Conservation (phyloP, 1,140 invertebrate species). For the Drosophila mojavensis region DNA sequence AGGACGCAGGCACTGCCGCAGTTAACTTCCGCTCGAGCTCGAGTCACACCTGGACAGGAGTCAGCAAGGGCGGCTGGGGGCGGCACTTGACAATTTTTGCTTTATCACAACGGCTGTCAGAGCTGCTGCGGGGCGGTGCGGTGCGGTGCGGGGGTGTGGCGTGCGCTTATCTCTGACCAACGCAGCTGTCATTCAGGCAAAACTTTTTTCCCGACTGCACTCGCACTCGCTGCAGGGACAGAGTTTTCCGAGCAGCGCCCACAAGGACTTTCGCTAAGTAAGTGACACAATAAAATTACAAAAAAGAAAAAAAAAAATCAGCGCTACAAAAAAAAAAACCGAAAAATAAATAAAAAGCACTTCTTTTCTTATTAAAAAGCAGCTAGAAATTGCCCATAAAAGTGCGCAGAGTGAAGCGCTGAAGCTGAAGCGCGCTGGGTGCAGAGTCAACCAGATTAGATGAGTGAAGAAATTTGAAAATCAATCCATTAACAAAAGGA, state of each 20-base stretch:
- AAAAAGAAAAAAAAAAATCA: too few relatives aligned
- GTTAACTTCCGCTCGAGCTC: constrained; percentile 21
- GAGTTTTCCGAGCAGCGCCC: not conserved
- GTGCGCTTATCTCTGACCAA: constrained; percentile 66
- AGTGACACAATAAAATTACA: constrained; percentile 19
- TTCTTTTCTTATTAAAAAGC: constrained; percentile 80
- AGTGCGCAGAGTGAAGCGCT: not conserved
- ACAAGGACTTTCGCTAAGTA: constrained; percentile 28
- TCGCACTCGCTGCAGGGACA: constrained; percentile 31
- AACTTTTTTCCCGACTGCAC: constrained; percentile 63
- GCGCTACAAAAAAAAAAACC: constrained; percentile 21
- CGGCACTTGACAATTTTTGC: constrained; percentile 41
- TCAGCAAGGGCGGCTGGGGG: not conserved
- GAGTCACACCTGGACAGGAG: constrained; percentile 32
- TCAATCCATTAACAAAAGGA: constrained; percentile 81
- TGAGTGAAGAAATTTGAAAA: constrained; percentile 76
- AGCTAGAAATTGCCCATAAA: constrained; percentile 69
- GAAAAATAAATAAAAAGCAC: constrained; percentile 81
- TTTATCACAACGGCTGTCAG: constrained; percentile 44
- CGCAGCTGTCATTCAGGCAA: constrained; percentile 75
- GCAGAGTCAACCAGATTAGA: constrained; percentile 68
- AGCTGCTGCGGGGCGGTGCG: constrained; percentile 19
- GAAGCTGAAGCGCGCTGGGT: constrained; percentile 2
- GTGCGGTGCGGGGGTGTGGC: not conserved
- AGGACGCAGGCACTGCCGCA: not conserved